These are phyloP conservation scores for Xylota segnis DNA, from an alignment of 2,888 invertebrate genomes.

Conservation along the genomic window DNA sequence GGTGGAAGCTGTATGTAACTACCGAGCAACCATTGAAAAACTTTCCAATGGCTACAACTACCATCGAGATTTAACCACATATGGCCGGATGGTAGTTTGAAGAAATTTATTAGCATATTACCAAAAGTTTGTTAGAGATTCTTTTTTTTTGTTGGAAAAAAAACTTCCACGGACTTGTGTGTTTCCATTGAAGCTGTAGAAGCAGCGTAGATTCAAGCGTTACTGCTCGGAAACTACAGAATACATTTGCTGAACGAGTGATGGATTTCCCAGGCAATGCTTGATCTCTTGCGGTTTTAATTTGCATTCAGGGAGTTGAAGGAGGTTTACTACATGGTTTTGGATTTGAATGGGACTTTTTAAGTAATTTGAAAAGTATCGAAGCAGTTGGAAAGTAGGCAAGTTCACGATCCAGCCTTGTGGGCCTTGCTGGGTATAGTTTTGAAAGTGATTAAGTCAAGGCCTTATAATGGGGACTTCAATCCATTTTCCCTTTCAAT, in stretches of 20 bases:
- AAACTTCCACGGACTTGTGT: not conserved
- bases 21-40: not conserved
- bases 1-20: not conserved
- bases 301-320: no score
- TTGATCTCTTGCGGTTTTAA: not conserved
- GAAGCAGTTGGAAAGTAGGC: no score
- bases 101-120: not conserved
- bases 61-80: not conserved
- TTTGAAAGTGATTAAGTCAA: no score
- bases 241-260: not conserved
- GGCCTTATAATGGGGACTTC: no score
- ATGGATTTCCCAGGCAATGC: not conserved
- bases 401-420: no score
- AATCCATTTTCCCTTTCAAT: no score
- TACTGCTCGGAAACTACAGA: not conserved
- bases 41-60: not conserved
- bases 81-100: constrained; percentile 6
- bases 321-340: no score
- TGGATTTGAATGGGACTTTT: no score
- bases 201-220: not conserved
- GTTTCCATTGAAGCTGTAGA: not conserved
- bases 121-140: not conserved
- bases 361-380: no score
- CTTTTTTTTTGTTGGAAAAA: not conserved
- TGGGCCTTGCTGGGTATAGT: no score